Evolutionary conservation across 1,140 invertebrate species (phyloP), one percentile per base, ranked within the genome.

Genomic region (Lasioglossum albipes): DNA sequence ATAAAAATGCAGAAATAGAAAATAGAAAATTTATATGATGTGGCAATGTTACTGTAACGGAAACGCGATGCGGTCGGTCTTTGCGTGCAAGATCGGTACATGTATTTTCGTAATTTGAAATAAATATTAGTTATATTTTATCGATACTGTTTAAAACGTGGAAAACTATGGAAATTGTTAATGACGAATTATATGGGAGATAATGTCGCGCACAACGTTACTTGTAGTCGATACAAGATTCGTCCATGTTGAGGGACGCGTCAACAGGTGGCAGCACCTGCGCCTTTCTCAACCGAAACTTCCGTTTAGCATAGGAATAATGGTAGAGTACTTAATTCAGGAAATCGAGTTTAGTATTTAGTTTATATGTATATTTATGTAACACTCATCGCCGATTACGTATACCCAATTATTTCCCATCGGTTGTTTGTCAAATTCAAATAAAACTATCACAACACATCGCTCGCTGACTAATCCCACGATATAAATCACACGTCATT

Each of bases 71-170:
- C 31, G 52, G 16, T 61, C 45, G n/a, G 61, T 65, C 54, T 57
- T 45, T 20, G 22, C 36, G 27, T 2, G 65, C 45, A 42, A 16
- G 16, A 41, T 16, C 45, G 13, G 27, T 7, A 67, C 36, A 75
- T 64, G 65, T 80, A 80, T 80, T 80, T 80, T 80, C 72, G 42
- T 80, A 80, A 80, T 31, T 67, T 31, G 20, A 42, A 69, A 75
- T 74, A 80, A 68, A 74, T 27, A 6, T 49, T 42, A 20, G 7
- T 49, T 10, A 64, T 66, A 66, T 67, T 57, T 52, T n/a, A 31
- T 52, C 65, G 27, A 75, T 68, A 52, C 12, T 22, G 7, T 6
- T 45, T 12, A 12, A 12, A 20, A 36, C 13, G 20, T 9, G 27
- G 7, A 45, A 9, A 18, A n/a, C 12, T 20, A 16, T n/a, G 42